These are phyloP conservation scores for Tapera naevia DNA, from an alignment of 2,797 vertebrate species.

Conservation along the genomic window DNA sequence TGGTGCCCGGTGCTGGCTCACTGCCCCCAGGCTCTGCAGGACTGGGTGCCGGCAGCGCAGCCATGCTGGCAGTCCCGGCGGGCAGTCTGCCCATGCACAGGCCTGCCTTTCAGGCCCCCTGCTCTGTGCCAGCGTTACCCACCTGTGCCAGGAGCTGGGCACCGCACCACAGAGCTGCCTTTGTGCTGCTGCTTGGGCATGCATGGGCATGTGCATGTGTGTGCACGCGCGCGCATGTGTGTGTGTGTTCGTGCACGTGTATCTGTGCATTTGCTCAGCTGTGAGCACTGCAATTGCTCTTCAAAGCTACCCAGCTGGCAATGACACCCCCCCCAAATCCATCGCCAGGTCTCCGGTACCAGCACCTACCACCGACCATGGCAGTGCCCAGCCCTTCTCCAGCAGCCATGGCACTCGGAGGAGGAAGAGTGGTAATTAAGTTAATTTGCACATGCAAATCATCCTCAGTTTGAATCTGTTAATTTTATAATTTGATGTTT, in stretches of 20 bases:
- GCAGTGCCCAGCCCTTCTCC: not conserved
- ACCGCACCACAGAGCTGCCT: not conserved
- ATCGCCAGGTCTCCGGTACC: not conserved
- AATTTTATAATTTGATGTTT: conserved; percentile 74
- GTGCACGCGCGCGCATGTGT: too few relatives aligned
- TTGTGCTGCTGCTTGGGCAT: accelerated
- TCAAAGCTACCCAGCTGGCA: not conserved
- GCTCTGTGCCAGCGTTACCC: not conserved
- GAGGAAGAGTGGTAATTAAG: conserved; percentile 48
- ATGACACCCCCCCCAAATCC: not conserved
- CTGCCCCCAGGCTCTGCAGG: not conserved
- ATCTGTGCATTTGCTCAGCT: accelerated
- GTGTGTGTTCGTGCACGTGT: accelerated
- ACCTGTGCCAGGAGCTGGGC: not conserved
- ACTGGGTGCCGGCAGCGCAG: not conserved
- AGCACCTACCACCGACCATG: not conserved
- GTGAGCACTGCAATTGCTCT: accelerated
- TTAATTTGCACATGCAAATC: conserved; percentile 63
- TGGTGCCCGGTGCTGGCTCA: not conserved
- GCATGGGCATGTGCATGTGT: accelerated
- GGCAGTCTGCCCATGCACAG: not conserved
- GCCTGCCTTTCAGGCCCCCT: not conserved
- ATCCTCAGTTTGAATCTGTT: conserved; percentile 63
- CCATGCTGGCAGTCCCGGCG: not conserved
- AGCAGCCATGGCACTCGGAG: not conserved